Percentiles rank a stretch among this genome's conserved stretches.
Evolutionary conservation across 1,140 invertebrate genomes (phyloP).

Genomic region (Streblospio benedicti): DNA sequence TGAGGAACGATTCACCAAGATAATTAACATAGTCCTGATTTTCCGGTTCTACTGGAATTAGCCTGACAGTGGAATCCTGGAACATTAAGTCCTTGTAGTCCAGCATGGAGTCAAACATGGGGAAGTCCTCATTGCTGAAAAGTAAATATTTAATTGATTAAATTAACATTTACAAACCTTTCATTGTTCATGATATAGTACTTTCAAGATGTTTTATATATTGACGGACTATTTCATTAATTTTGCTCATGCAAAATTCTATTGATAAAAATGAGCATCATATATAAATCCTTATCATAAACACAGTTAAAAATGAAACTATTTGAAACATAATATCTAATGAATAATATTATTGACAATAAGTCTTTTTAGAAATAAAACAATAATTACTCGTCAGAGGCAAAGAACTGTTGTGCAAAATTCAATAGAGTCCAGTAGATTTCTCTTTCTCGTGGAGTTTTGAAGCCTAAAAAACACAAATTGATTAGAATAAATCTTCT

Average conservation of each 20-base stretch:
- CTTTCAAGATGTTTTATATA: too few relatives aligned
- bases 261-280: too few relatives aligned
- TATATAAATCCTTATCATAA: too few relatives aligned
- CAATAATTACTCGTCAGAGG: conserved; percentile 41
- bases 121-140: conserved; percentile 41
- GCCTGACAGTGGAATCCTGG: conserved; percentile 39
- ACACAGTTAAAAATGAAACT: too few relatives aligned
- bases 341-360: too few relatives aligned
- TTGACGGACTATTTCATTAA: too few relatives aligned
- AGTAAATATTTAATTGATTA: too few relatives aligned
- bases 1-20: conserved; percentile 33
- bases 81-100: conserved; percentile 43
- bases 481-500: background rate
- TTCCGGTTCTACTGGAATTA: conserved; percentile 29
- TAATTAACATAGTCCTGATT: conserved; percentile 32
- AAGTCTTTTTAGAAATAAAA: conserved; percentile 12
- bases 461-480: conserved; percentile 31
- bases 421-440: conserved; percentile 46
- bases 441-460: conserved; percentile 28
- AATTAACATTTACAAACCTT: background rate
- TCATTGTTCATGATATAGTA: background rate
- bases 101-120: conserved; percentile 43
- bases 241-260: too few relatives aligned
- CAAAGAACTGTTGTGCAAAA: conserved; percentile 47
- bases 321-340: too few relatives aligned